Base-by-base conservation (phyloP, 2,113 vertebrate genomes). In the Cyanistes caeruleus region DNA sequence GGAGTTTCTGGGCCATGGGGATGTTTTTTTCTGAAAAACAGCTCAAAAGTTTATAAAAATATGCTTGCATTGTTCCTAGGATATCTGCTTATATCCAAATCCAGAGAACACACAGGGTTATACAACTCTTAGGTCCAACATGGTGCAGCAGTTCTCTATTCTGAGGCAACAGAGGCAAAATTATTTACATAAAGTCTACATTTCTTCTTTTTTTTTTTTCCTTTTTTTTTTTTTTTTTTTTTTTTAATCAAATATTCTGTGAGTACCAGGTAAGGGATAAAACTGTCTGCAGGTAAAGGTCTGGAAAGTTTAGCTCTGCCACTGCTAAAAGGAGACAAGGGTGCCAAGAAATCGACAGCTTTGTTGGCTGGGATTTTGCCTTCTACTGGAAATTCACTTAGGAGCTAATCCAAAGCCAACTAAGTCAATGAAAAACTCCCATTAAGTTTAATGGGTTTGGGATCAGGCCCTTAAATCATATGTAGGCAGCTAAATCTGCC, bases 331-430 rank as follows among this genome's bases (percentile, higher is more conserved):
- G 76, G 85, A 76, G 59, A 70, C 2, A 15, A 70, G 39, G 1
- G 25, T 96, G 95, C 93, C 95, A 95, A 96, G 95, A 93, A 96
- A 96, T 94, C n/a, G 41, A 96, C 88, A 68, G 93, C 56, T 92
- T 93, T 95, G 80, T 86, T 95, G 93, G 95, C 96, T 90, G 86
- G 11, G 67, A 48, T 97, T 97, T 95, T 93, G 53, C 88, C 88
- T 96, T 90, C 96, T 96, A 96, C 88, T 95, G 95, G 95, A 96
- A 95, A 97, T 96, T 96, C 93, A 97, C 93, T 94, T 93, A 96
- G 72, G 90, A 96, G 68, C 85, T 96, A 93, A 96, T 96, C 95
- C 95, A 90, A 95, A 97, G 93, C 93, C 95, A 94, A 84, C 90
- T 94, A 97, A 95, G 90, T 94, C 95, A 96, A 92, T 95, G 95